Evolutionary conservation across 2,113 vertebrate genomes (phyloP), one percentile per base, ranked within the genome.

Genomic region (Neogale vison): DNA sequence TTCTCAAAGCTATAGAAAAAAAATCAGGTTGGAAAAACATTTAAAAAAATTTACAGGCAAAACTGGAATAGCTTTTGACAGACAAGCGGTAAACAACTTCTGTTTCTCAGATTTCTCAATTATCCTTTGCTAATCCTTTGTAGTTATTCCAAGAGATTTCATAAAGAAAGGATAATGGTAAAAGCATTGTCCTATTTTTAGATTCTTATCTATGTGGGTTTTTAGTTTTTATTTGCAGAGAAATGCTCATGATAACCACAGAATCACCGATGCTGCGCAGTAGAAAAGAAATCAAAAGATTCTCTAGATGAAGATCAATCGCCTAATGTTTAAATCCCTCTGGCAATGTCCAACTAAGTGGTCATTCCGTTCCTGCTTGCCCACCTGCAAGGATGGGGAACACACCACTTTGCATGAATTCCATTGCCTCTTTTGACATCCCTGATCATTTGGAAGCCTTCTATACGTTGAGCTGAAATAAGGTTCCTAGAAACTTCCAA

Each of bases 181-280:
- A 89, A 96, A 96, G 67, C 23, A 59, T 15, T 76, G 24, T 79
- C 20, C 24, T 91, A 72, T 81, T 65, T 76, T 83, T 57, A 63
- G 72, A 55, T 86, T 67, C 4, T 80, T 92, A 55, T 72, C 39
- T 89, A 50, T 21, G 42, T 87, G 83, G 74, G 55, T 24, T 72
- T 97, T 96, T 74, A 69, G 52, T 74, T 96, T 95, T 87, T 67
- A 63, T 76, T 96, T 80, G 26, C 21, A 76, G 87, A 11, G 83
- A 57, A 90, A 31, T 83, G n/a, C n/a, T 96, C 20, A 34, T 31
- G 21, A 55, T 79, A 67, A 86, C 90, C 34, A 4, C 55, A 52
- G 63, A 67, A 84, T 77, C 21, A 67, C 3, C n/a, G 92, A 94
- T 85, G 14, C 9, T 67, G 7, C 63, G 45, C 7, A 17, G 2